These are phyloP conservation scores for Hymenopus coronatus DNA, from an alignment of 2,888 invertebrate species.

Conservation along the genomic window DNA sequence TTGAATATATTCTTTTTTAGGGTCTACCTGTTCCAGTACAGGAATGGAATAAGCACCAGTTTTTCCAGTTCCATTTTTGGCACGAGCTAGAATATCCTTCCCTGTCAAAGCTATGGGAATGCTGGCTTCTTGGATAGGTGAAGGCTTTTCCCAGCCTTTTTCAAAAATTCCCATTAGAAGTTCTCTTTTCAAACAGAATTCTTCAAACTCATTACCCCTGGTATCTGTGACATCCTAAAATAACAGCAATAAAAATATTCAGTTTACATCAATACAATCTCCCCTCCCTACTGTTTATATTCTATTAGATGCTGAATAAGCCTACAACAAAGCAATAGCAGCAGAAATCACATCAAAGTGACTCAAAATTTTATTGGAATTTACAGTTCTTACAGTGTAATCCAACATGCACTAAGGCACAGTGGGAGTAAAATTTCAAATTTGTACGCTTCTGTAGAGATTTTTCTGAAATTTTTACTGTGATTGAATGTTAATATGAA, in stretches of 20 bases:
- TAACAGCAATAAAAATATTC: conserved; percentile 20
- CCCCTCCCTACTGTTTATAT: too few relatives aligned
- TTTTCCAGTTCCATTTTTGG: conserved; percentile 99
- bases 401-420: too few relatives aligned
- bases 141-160: conserved; percentile 99
- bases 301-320: too few relatives aligned
- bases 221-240: conserved; percentile 96
- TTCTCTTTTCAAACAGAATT: conserved; percentile 96
- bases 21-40: conserved; percentile 90
- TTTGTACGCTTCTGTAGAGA: too few relatives aligned
- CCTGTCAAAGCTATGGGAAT: conserved; percentile 98
- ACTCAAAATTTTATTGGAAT: too few relatives aligned
- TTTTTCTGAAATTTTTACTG: too few relatives aligned
- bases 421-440: too few relatives aligned
- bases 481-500: too few relatives aligned
- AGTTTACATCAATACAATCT: too few relatives aligned
- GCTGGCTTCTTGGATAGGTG: conserved; percentile 98
- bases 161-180: conserved; percentile 99
- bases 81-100: conserved; percentile 95
- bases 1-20: conserved; percentile 90
- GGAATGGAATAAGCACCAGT: conserved; percentile 99
- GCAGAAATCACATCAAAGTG: too few relatives aligned
- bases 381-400: too few relatives aligned
- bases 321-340: too few relatives aligned
- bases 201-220: conserved; percentile 98